Percentiles rank a stretch among this genome's conserved stretches.
phyloP scores from a whole-genome alignment of 1,140 invertebrate genomes.

The Tribolium madens region DNA sequence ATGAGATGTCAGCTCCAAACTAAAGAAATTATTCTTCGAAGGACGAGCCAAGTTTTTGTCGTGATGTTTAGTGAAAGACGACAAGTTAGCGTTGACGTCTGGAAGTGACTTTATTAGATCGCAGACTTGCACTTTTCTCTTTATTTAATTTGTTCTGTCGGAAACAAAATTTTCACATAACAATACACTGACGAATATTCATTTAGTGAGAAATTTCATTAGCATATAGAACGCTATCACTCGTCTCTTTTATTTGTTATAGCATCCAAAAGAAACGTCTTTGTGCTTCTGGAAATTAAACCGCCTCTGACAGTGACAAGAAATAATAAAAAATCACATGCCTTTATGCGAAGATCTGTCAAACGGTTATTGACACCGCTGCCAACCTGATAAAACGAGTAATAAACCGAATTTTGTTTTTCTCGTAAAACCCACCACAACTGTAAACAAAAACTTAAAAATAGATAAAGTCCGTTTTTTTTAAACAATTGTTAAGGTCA shows the following conservation, averaged over 20 bases:
- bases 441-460: no score
- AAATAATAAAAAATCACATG: not conserved
- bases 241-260: not conserved
- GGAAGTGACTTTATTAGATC: not conserved
- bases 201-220: not conserved
- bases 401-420: no score
- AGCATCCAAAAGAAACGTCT: not conserved
- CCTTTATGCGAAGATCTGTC: no score
- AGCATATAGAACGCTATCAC: not conserved
- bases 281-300: not conserved
- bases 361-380: no score
- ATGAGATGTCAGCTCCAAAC: not conserved
- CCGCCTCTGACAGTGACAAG: not conserved
- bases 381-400: no score
- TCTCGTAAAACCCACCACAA: no score
- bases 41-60: not conserved
- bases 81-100: not conserved
- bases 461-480: no score
- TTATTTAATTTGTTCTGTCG: not conserved
- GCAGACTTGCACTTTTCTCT: not conserved
- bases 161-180: not conserved
- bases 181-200: not conserved
- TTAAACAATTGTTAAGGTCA: no score
- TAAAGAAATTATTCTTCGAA: not conserved
- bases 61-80: no score